Evolutionary conservation across 1,140 invertebrate species (phyloP).

Genomic region (Bombus superbus): DNA sequence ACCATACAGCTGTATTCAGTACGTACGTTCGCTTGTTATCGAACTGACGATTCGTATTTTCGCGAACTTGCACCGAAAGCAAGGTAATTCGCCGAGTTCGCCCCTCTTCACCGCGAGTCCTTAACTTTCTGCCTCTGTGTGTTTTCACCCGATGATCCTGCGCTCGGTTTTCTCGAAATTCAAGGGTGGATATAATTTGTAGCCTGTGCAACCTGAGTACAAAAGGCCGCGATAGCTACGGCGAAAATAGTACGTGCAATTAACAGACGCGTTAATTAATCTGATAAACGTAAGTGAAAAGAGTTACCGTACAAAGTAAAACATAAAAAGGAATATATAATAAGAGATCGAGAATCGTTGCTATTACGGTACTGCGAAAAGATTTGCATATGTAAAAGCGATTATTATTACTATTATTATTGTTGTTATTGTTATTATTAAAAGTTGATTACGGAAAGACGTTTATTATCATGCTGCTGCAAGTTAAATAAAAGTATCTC

Average conservation of each 20-base stretch:
- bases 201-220: not conserved
- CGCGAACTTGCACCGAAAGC: not conserved
- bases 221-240: not conserved
- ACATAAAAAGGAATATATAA: too few species aligned
- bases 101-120: not conserved
- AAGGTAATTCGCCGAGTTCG: not conserved
- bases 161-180: not conserved
- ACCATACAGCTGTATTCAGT: not conserved
- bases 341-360: too few species aligned
- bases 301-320: too few species aligned
- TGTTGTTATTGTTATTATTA: not conserved
- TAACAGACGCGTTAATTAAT: not conserved
- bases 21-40: conserved; percentile 14
- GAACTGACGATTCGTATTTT: conserved; percentile 11
- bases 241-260: not conserved
- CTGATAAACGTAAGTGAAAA: too few species aligned
- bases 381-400: too few species aligned
- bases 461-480: too few species aligned
- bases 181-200: not conserved
- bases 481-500: not conserved
- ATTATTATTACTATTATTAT: too few species aligned
- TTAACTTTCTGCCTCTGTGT: not conserved
- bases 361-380: too few species aligned
- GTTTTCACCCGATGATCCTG: not conserved
- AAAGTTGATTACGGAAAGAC: not conserved